phyloP scores from a whole-genome alignment of 1,140 invertebrate genomes.

The Drosophila mayri region DNA sequence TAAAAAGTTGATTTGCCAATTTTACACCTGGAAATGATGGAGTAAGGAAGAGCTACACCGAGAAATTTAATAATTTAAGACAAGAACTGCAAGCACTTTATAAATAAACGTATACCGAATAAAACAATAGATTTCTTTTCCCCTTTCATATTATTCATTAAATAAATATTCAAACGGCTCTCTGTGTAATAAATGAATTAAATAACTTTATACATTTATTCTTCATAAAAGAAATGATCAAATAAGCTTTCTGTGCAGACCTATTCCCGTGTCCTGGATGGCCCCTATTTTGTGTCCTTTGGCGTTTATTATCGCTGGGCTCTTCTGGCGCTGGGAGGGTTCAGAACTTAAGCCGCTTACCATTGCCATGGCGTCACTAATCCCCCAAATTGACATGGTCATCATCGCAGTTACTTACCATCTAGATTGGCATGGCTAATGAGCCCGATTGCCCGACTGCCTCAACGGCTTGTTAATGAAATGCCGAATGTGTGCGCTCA shows the following conservation, averaged over 20 bases:
- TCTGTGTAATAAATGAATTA: neutral
- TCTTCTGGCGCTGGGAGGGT: neutral
- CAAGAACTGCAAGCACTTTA: too few species aligned
- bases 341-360: constrained; percentile 67
- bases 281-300: constrained; percentile 1
- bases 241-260: neutral
- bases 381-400: constrained; percentile 68
- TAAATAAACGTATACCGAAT: neutral
- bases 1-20: constrained; percentile 1
- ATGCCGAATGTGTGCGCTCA: constrained; percentile 52
- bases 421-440: constrained; percentile 70
- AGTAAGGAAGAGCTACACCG: neutral
- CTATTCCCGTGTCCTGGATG: neutral
- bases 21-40: constrained; percentile 5
- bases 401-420: constrained; percentile 64
- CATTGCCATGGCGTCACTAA: constrained; percentile 71
- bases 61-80: neutral
- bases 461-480: constrained; percentile 58
- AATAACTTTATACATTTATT: neutral
- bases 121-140: neutral
- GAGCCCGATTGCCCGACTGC: constrained; percentile 53
- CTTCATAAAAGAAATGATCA: neutral
- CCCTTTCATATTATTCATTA: too few species aligned
- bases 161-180: neutral
- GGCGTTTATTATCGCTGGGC: constrained; percentile 15